Conservation (phyloP, 2,888 invertebrate species). For the Tetramorium bicarinatum region DNA sequence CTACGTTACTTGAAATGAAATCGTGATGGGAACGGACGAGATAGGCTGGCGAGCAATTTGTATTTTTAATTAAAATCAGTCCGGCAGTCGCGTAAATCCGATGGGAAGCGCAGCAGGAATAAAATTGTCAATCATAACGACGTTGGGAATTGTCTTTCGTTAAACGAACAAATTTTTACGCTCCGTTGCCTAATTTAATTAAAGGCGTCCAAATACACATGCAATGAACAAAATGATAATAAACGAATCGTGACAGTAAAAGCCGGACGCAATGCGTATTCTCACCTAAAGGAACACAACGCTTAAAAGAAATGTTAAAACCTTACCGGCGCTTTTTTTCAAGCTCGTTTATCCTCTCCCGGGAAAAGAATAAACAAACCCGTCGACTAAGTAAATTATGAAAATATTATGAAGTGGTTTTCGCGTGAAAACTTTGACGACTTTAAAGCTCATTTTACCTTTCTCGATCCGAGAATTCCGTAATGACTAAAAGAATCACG, state of each 20-base stretch:
- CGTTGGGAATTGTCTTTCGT: slow-evolving; percentile 31
- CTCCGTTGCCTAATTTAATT: slow-evolving; percentile 50
- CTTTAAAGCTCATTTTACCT: neutral
- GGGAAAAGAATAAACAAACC: neutral
- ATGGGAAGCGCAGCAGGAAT: slow-evolving; percentile 14
- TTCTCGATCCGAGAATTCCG: neutral
- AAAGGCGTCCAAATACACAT: neutral
- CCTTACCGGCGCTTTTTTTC: neutral
- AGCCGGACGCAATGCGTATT: neutral
- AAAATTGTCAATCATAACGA: slow-evolving; percentile 52
- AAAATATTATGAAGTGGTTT: slow-evolving; percentile 12
- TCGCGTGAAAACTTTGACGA: neutral
- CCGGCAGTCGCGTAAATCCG: slow-evolving; percentile 28
- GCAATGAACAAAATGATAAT: neutral
- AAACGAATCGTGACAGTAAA: neutral
- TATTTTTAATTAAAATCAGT: slow-evolving; percentile 59
- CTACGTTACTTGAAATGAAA: slow-evolving; percentile 41
- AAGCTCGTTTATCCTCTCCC: neutral
- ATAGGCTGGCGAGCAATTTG: slow-evolving; percentile 50
- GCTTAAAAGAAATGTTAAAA: neutral
- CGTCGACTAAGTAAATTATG: slow-evolving; percentile 6
- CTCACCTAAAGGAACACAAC: neutral
- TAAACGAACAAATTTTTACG: slow-evolving; percentile 46
- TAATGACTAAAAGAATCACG: neutral
- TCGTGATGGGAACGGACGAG: slow-evolving; percentile 25